Percentiles rank a stretch among this genome's conserved stretches.
Conservation (phyloP, 2,113 vertebrate genomes). For the Holacanthus passer region DNA sequence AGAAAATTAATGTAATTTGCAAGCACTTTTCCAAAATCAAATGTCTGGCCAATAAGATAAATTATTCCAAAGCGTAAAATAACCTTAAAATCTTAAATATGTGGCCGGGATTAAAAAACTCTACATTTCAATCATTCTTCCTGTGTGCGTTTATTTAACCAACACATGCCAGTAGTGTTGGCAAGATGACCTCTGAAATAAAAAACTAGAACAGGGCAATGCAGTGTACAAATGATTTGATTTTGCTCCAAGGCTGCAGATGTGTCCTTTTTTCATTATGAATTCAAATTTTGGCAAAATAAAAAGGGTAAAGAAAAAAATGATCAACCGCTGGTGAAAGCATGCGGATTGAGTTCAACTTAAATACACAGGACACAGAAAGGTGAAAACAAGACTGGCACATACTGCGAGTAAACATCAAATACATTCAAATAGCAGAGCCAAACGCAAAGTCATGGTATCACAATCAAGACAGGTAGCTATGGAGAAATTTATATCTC, state of each 20-base stretch:
- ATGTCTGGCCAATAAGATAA: slow-evolving; percentile 47
- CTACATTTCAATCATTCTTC: slow-evolving; percentile 12
- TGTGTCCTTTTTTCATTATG: background rate
- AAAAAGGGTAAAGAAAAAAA: background rate
- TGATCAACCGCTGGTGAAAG: slow-evolving; percentile 5
- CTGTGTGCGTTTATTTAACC: slow-evolving; percentile 34
- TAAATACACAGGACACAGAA: background rate
- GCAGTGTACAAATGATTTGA: background rate
- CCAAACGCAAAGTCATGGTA: background rate
- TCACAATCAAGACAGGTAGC: slow-evolving; percentile 1
- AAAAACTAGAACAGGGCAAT: slow-evolving; percentile 4
- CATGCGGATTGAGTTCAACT: background rate
- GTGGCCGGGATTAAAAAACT: slow-evolving; percentile 41
- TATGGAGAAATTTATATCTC: background rate
- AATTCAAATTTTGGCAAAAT: slow-evolving; percentile 18
- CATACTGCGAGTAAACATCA: background rate
- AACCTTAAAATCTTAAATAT: slow-evolving; percentile 73
- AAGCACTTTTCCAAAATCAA: slow-evolving; percentile 48
- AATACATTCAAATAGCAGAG: slow-evolving; percentile 45
- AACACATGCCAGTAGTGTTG: slow-evolving; percentile 38
- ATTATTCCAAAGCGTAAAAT: slow-evolving; percentile 49
- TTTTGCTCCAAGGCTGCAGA: background rate
- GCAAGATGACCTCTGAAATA: slow-evolving; percentile 17
- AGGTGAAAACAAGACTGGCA: slow-evolving; percentile 25
- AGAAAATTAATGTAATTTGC: slow-evolving; percentile 52